phyloP scores from a whole-genome alignment of 2,888 invertebrate species.

The Rosalia funebris region DNA sequence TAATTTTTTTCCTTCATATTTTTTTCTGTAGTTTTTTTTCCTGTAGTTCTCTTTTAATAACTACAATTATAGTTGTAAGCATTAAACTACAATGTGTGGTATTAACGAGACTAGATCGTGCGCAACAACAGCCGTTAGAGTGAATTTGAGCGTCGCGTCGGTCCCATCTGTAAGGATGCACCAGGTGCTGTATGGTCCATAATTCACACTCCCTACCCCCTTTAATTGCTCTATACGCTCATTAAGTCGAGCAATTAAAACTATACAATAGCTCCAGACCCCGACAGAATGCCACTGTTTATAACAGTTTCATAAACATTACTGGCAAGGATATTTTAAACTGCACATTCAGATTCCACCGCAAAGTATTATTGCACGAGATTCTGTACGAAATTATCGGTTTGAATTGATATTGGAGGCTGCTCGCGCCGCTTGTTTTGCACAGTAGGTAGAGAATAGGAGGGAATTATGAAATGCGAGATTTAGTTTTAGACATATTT shows the following conservation, averaged over 20 bases:
- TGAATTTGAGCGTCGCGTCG: constrained; percentile 6
- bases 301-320: constrained; percentile 14
- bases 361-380: background rate
- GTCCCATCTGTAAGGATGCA: constrained; percentile 41
- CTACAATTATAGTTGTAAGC: too few species aligned
- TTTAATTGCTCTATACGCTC: constrained; percentile 47
- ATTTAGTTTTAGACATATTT: too few species aligned
- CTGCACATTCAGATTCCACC: constrained; percentile 7
- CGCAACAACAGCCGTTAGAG: constrained; percentile 14
- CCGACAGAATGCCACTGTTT: constrained; percentile 12
- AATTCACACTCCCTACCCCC: constrained; percentile 44
- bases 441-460: background rate
- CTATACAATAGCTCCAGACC: constrained; percentile 26
- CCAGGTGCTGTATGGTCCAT: constrained; percentile 44
- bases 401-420: background rate
- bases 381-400: constrained; percentile 1
- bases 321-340: constrained; percentile 9
- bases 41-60: too few species aligned
- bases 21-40: too few species aligned
- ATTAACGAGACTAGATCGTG: too few species aligned
- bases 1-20: too few species aligned
- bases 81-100: too few species aligned
- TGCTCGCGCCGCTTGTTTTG: background rate
- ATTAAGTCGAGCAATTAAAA: constrained; percentile 41
- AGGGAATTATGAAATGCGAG: background rate